phyloP scores from a whole-genome alignment of 1,140 invertebrate species.

The Laupala kohalensis region DNA sequence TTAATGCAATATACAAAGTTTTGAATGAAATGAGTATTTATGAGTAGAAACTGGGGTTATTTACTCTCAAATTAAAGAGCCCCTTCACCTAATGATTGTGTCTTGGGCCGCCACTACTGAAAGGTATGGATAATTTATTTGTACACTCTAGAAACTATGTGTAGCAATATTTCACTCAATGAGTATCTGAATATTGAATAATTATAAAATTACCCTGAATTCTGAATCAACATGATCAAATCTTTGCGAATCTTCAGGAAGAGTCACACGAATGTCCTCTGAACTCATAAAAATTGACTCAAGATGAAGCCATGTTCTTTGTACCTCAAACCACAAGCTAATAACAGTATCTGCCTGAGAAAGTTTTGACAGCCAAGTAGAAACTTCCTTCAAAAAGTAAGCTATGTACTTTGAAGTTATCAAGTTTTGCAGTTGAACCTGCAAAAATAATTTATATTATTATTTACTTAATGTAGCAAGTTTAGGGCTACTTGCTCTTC shows the following conservation, averaged over 20 bases:
- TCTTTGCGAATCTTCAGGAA: constrained; percentile 82
- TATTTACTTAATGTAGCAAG: too few relatives aligned
- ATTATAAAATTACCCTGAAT: constrained; percentile 54
- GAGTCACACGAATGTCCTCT: constrained; percentile 87
- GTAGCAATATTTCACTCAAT: too few relatives aligned
- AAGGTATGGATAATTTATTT: too few relatives aligned
- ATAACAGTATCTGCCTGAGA: constrained; percentile 87
- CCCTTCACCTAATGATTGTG: too few relatives aligned
- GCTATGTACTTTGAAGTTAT: constrained; percentile 95
- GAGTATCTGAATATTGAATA: too few relatives aligned
- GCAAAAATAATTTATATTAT: not conserved
- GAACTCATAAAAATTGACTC: constrained; percentile 97
- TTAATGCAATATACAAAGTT: too few relatives aligned
- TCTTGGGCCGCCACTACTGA: too few relatives aligned
- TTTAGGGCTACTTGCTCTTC: too few relatives aligned
- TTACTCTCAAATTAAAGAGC: too few relatives aligned
- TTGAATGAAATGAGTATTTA: too few relatives aligned
- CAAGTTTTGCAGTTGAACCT: constrained; percentile 86
- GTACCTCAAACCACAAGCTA: constrained; percentile 89
- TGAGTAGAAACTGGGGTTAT: too few relatives aligned
- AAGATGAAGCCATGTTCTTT: constrained; percentile 90
- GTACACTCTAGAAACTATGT: too few relatives aligned
- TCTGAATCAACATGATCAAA: constrained; percentile 84
- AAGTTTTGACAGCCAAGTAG: constrained; percentile 85
- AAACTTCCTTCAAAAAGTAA: constrained; percentile 88